A percentile compares a stretch with the other conserved stretches of the same genome.
These are phyloP conservation scores for Pseudochromis fuscus DNA, from an alignment of 2,797 vertebrate species.

Conservation along the genomic window DNA sequence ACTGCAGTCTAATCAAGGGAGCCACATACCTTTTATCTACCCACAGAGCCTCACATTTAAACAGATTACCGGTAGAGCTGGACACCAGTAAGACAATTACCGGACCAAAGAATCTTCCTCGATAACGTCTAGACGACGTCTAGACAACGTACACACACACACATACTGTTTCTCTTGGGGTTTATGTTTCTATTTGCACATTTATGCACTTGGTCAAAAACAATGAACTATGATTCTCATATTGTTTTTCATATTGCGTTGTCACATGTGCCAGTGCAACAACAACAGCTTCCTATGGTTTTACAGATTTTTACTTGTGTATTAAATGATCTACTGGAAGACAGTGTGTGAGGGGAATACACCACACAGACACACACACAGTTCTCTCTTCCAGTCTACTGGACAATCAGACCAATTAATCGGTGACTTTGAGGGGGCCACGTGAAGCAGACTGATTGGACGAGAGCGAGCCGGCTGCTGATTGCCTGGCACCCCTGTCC, in stretches of 20 bases:
- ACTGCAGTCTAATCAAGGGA: slow-evolving; percentile 76
- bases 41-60: slow-evolving; percentile 81
- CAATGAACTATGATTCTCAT: background rate
- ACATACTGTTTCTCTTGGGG: slow-evolving; percentile 1
- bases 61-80: slow-evolving; percentile 80
- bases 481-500: slow-evolving; percentile 81
- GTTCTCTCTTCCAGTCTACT: slow-evolving; percentile 82
- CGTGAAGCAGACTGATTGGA: slow-evolving; percentile 73
- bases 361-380: slow-evolving; percentile 50
- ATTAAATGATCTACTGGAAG: slow-evolving; percentile 19
- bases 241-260: background rate
- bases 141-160: slow-evolving; percentile 48
- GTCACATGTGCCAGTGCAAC: background rate
- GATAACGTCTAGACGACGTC: slow-evolving; percentile 67
- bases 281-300: background rate
- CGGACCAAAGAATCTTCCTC: slow-evolving; percentile 57
- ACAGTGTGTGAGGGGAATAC: slow-evolving; percentile 18
- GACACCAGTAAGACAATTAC: slow-evolving; percentile 78
- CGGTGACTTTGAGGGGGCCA: slow-evolving; percentile 81
- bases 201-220: background rate
- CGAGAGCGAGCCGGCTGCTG: slow-evolving; percentile 50
- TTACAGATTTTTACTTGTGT: background rate
- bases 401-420: slow-evolving; percentile 87
- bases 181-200: slow-evolving; percentile 8
- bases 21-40: slow-evolving; percentile 81